Evolutionary conservation across 1,140 invertebrate genomes (phyloP).

Genomic region (Cotesia vestalis): DNA sequence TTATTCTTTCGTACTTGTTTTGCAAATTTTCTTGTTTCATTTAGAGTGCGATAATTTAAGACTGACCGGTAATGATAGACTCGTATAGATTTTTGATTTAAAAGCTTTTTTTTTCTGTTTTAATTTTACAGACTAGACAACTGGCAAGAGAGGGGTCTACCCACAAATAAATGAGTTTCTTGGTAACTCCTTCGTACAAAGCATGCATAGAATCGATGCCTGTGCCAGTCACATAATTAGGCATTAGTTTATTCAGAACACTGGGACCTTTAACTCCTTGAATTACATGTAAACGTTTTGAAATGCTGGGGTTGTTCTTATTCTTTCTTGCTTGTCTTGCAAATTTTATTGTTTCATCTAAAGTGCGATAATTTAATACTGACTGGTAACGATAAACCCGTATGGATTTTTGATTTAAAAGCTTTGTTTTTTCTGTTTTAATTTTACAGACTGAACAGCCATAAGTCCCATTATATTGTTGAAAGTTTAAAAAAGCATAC

Average conservation of each 20-base stretch:
- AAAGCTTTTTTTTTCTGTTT: neutral
- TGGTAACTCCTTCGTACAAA: constrained; percentile 14
- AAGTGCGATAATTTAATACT: constrained; percentile 1
- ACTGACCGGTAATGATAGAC: neutral
- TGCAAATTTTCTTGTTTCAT: neutral
- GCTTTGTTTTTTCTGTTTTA: neutral
- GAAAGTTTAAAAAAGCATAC: constrained; percentile 17
- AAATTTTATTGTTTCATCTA: neutral
- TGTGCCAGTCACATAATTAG: constrained; percentile 24
- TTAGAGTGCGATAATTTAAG: constrained; percentile 2
- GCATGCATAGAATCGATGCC: constrained; percentile 23
- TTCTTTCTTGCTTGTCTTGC: neutral
- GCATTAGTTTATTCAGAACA: constrained; percentile 28
- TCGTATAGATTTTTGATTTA: neutral
- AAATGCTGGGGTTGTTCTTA: neutral
- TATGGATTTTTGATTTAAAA: neutral
- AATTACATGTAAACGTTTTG: constrained; percentile 3
- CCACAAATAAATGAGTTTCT: constrained; percentile 19
- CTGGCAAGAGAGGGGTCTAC: neutral
- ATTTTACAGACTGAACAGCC: constrained; percentile 2
- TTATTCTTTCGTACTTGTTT: neutral
- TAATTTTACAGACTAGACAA: neutral
- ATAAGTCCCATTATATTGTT: constrained; percentile 19
- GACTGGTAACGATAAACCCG: constrained; percentile 3
- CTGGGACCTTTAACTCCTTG: constrained; percentile 29